Evolutionary conservation across 2,797 vertebrate genomes (phyloP), one percentile per base, ranked within the genome.

Genomic region (Bufotes viridis): DNA sequence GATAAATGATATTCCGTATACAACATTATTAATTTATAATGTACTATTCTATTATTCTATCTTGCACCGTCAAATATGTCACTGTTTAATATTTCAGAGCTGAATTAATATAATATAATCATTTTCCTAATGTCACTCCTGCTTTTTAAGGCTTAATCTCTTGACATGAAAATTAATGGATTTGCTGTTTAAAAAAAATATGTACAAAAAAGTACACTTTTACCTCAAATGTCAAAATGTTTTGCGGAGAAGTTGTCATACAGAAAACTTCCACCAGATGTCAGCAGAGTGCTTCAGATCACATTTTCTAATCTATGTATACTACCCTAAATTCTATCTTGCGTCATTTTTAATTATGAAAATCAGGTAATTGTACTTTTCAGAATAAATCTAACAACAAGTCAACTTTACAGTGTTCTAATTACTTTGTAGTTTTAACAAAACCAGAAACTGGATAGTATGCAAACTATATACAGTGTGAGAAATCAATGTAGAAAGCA

Each of bases 401-500:
- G 24, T 69, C 8, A 12, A 29, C 65, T 69, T 26, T 14, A 69
- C 26, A 69, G 12, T 29, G 2, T 69, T 75, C 10, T 76, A 53
- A 76, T 24, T 53, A 13, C 49, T 76, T 22, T 53, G 11, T 55
- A 76, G 49, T 53, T 76, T 55, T 76, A 53, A 24, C 49, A 76
- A 76, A 69, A 74, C 70, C 70, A 17, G 15, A 74, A 49, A 10
- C 7, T 74, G 70, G 17, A 74, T 34, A 13, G 60, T 34, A 81
- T 51, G 13, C 22, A 26, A 15, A 82, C 14, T 26, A 26, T 82
- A 70, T 70, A 29, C 42, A 69, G 63, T 57, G 18, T 82, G 63
- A 49, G 82, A 84, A 84, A 84, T 84, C 82, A 84, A 84, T 84
- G 55, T 60, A 84, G 70, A 75, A 61, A 84, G 70, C 82, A 75